Base-by-base conservation (phyloP, 1,140 invertebrate species). In the Rhysida immarginata region DNA sequence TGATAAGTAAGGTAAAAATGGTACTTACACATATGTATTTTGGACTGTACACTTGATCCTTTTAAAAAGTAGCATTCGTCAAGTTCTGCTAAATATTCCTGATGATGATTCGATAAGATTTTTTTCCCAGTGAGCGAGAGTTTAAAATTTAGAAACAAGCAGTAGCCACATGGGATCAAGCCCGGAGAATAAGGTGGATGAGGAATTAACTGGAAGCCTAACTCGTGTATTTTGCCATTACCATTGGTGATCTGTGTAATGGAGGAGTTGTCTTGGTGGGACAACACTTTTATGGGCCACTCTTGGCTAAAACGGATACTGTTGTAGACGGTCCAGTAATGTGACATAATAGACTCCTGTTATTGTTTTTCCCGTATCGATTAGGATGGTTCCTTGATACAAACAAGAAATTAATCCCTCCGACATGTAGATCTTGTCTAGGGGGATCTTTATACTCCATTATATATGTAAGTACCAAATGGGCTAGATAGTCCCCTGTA, bases 401-500 rank as follows among this genome's bases (percentile, higher is more conserved):
- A 64, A 59, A 57, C 59, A 61, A 59, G 68, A 69, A 62, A 66
- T 60, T 11, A 60, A 58, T 11, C 60, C 62, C 60, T 65, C 62
- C 5, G 66, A 64, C 60, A 69, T 69, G 18, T 61, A 63, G 42
- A 61, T 59, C 11, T 57, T 65, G n/a, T n/a, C n/a, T n/a, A n/a
- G n/a, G n/a, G n/a, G n/a, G n/a, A n/a, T n/a, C n/a, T n/a, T n/a
- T n/a, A n/a, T n/a, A n/a, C n/a, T n/a, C n/a, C n/a, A n/a, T n/a
- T n/a, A n/a, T n/a, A n/a, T n/a, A n/a, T n/a, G n/a, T n/a, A n/a
- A n/a, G n/a, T n/a, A n/a, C n/a, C n/a, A n/a, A n/a, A n/a, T n/a
- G n/a, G n/a, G n/a, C n/a, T n/a, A n/a, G n/a, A n/a, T n/a, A n/a
- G n/a, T n/a, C n/a, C n/a, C n/a, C n/a, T n/a, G n/a, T n/a, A n/a